Evolutionary conservation across 2,888 invertebrate species (phyloP), one percentile per base, ranked within the genome.

Genomic region (Clanis bilineata): DNA sequence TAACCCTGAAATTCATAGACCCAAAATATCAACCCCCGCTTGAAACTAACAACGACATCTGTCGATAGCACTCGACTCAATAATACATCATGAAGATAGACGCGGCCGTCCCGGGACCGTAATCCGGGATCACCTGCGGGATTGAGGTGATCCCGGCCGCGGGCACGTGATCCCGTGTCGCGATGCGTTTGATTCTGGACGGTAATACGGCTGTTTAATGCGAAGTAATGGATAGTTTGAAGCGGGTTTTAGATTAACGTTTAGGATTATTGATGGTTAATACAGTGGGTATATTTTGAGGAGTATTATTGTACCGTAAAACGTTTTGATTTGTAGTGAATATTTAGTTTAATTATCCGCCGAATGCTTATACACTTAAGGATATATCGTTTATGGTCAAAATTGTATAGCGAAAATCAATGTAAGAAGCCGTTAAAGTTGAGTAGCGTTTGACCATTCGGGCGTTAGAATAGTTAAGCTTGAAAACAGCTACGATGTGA

Each of bases 1-100:
- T 12, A 38, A 12, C 39, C 39, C 39, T n/a, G 15, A 15, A 45
- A 15, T 4, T 18, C 47, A 15, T 7, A 7, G 9, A 32, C 15
- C 25, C 3, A 28, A 47, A 18, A 6, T 10, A 51, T 18, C 18
- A 51, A 51, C 10, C 51, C 51, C 28, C 41, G 18, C 22, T 2
- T 5, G n/a, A 44, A 56, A 55, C 54, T 36, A 54, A 64, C 70
- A 71, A 73, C 71, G 82, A 85, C 83, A 82, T 75, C 75, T 86
- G 88, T 86, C 88, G 73, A 83, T 81, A 63, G 67, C 69, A 71
- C 65, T 83, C 76, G 65, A 67, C 70, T 69, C 76, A 68, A 79
- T 79, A 80, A 88, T 88, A 84, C 77, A 82, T 88, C 87, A 88
- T 79, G 75, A 82, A 82, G 88, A 86, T 73, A 74, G 76, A 84